Evolutionary conservation across 2,888 invertebrate genomes (phyloP), one percentile per base, ranked within the genome.

Genomic region (Drosophila austrosaltans): DNA sequence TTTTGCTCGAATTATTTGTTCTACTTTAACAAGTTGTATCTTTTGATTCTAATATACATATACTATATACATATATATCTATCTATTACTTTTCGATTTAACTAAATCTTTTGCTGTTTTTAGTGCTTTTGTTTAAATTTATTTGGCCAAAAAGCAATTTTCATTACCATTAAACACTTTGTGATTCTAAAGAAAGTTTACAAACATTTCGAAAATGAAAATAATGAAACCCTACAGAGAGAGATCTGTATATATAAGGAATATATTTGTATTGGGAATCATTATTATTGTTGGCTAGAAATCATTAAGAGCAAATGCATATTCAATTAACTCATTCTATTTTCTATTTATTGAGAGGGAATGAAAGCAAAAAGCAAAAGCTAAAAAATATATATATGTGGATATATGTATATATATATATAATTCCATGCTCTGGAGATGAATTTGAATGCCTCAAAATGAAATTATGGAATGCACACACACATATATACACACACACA

Each of bases 381-480:
- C 75, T 60, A 72, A 63, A 81, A 44, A 48, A 48, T 56, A 60
- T 60, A 25, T 36, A 64, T 25, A 40, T 12, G 3, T 20, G 5
- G 1, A 36, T 36, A 36, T 36, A 2, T 48, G 5, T 12, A n/a
- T 25, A 32, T 39, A 1, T 39, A 12, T 58, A 39, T 22, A 7
- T 22, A 48, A 61, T 20, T 48, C 42, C 10, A 30, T 69, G 69
- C 75, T 70, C 70, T 69, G 75, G 65, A 70, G 68, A 70, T 75
- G 74, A 57, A 57, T 57, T 57, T 36, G 57, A 39, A 57, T 57
- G 57, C 57, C 66, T 48, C 56, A 74, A 82, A 68, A 76, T 69
- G 58, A 72, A 87, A 82, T 84, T 85, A 82, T 80, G 81, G 75
- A 80, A 82, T 74, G 62, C 78, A 71, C 69, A 48, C 4, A 48